Conservation (phyloP, 2,113 vertebrate genomes). For the Phyllostomus discolor region DNA sequence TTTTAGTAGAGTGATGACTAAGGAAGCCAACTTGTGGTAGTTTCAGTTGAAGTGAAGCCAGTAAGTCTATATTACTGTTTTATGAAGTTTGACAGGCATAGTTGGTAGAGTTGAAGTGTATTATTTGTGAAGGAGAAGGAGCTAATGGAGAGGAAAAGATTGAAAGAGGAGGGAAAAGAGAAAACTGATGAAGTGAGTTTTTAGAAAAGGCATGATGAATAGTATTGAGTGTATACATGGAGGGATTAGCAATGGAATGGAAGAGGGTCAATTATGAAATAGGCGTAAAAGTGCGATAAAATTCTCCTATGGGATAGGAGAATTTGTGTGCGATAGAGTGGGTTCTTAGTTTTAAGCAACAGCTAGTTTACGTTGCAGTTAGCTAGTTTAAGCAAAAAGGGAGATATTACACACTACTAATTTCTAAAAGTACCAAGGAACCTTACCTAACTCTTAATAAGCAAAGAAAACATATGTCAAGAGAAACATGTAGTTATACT, state of each 20-base stretch:
- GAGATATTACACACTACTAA: background rate
- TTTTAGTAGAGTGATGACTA: background rate
- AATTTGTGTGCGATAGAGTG: background rate
- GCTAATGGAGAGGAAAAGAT: background rate
- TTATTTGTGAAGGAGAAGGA: background rate
- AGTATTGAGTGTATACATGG: background rate
- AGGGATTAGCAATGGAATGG: background rate
- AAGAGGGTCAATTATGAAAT: background rate
- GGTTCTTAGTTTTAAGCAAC: background rate
- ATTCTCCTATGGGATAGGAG: background rate
- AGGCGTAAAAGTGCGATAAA: background rate
- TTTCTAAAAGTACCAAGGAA: background rate
- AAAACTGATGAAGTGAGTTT: background rate
- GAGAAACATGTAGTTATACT: background rate
- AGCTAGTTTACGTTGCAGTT: background rate
- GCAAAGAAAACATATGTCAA: background rate
- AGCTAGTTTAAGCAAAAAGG: background rate
- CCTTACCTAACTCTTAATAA: background rate
- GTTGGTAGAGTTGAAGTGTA: background rate
- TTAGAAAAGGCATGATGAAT: background rate
- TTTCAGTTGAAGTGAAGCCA: background rate
- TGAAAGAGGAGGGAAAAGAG: background rate
- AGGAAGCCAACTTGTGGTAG: background rate
- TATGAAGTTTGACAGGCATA: background rate
- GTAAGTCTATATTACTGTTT: background rate